Percentiles rank a stretch among this genome's conserved stretches.
phyloP scores from a whole-genome alignment of 2,888 invertebrate species.

The Caenorhabditis zanzibari region DNA sequence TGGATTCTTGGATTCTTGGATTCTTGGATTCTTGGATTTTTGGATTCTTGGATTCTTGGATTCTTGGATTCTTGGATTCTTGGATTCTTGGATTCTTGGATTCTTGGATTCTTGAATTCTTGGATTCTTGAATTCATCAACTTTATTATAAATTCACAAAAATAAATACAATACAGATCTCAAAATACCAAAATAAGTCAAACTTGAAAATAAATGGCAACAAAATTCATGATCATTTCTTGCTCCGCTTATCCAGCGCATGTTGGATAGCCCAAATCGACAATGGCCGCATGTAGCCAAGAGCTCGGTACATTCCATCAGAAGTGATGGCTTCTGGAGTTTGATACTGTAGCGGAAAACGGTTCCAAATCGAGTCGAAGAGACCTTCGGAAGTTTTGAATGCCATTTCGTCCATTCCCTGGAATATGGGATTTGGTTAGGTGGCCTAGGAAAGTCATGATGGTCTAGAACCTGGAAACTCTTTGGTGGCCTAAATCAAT shows the following conservation, averaged over 20 bases:
- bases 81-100: background rate
- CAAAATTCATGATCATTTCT: background rate
- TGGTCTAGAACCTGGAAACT: too few relatives aligned
- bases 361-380: conserved; percentile 89
- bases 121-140: too few relatives aligned
- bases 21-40: background rate
- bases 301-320: conserved; percentile 88
- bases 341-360: conserved; percentile 85
- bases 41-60: too few relatives aligned
- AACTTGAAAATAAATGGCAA: too few relatives aligned
- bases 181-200: too few relatives aligned
- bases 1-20: background rate
- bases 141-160: background rate
- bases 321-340: conserved; percentile 94
- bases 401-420: conserved; percentile 91
- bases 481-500: too few relatives aligned
- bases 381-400: conserved; percentile 92
- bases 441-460: conserved; percentile 1
- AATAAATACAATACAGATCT: too few relatives aligned
- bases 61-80: too few relatives aligned
- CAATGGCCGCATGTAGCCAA: conserved; percentile 94
- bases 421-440: conserved; percentile 45
- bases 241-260: conserved; percentile 84
- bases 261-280: conserved; percentile 94
- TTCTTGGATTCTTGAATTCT: background rate